Evolutionary conservation across 2,888 invertebrate genomes (phyloP), one percentile per base, ranked within the genome.

Genomic region (Bombylius major): DNA sequence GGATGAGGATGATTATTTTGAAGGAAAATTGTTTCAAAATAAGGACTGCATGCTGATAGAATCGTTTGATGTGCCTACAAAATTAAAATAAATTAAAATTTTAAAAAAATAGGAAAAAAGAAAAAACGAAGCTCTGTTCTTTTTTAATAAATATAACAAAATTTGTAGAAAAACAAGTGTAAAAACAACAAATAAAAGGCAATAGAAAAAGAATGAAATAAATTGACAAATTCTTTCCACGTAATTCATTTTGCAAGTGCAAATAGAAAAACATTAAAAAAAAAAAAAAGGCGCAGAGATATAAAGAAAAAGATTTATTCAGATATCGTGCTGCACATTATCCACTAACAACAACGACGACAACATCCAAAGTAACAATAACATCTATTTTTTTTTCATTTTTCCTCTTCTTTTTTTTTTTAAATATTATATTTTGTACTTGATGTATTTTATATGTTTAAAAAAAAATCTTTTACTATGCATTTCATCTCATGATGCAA

Each of bases 31-130:
- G 81, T 89, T 80, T 93, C 91, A 77, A 93, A 93, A 79, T 92
- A 93, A 63, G 92, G 91, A 78, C 92, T 92, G 78, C 92, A 93
- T 67, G 92, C 93, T 61, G 92, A 92, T 66, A 93, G 79, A 76
- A 93, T 90, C 65, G 90, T 90, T 78, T 92, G 91, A 78, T 93
- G 93, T 70, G 93, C 93, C 82, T 86, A 77, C 64, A 82, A 79
- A 57, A 52, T 23, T 23, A 23, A 42, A 53, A 44, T 13, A 55
- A 44, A 33, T 47, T 9, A 51, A 48, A 54, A 3, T 47, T 7
- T 14, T 46, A 45, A 5, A 23, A 46, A 46, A 46, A 33, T 11
- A 49, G 44, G 50, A 52, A 45, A 39, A 39, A 50, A 52, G 49
- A 44, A 44, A 3, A 39, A 39, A 39, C 39, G 9, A 44, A 8